Evolutionary conservation across 2,888 invertebrate species (phyloP).

Genomic region (Microplitis deprimator): DNA sequence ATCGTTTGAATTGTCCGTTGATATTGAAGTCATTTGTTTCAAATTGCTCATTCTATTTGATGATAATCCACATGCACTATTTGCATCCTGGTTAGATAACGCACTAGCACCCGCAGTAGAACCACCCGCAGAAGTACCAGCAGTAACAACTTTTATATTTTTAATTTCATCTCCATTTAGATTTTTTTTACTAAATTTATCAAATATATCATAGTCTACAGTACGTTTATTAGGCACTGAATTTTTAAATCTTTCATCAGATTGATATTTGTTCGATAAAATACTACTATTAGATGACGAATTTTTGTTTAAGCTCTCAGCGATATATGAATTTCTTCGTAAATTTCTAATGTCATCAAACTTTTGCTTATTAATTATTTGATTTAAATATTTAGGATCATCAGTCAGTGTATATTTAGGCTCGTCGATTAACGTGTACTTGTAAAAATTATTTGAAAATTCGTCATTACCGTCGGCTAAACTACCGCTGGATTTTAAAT

Average conservation of each 20-base stretch:
- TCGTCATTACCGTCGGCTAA: slow-evolving; percentile 47
- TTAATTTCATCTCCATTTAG: background rate
- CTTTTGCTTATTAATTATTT: background rate
- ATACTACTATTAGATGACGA: background rate
- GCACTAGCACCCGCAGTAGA: background rate
- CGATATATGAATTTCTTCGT: background rate
- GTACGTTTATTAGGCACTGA: background rate
- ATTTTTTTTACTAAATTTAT: background rate
- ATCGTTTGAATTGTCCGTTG: too few species aligned
- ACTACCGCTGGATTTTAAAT: slow-evolving; percentile 62
- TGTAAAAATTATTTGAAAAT: slow-evolving; percentile 60
- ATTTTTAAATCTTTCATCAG: background rate
- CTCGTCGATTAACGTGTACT: background rate
- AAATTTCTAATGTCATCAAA: background rate
- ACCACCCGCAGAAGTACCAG: slow-evolving; percentile 49
- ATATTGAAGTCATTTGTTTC: background rate
- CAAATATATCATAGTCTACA: background rate
- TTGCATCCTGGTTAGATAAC: background rate
- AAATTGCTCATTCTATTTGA: background rate
- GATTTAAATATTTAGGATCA: background rate
- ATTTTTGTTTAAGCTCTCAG: background rate
- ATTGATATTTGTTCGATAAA: background rate
- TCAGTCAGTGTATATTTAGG: background rate
- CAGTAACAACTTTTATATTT: slow-evolving; percentile 49
- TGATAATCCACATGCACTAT: background rate